Evolutionary conservation across 2,113 vertebrate species (phyloP).

Genomic region (Peromyscus maniculatus): DNA sequence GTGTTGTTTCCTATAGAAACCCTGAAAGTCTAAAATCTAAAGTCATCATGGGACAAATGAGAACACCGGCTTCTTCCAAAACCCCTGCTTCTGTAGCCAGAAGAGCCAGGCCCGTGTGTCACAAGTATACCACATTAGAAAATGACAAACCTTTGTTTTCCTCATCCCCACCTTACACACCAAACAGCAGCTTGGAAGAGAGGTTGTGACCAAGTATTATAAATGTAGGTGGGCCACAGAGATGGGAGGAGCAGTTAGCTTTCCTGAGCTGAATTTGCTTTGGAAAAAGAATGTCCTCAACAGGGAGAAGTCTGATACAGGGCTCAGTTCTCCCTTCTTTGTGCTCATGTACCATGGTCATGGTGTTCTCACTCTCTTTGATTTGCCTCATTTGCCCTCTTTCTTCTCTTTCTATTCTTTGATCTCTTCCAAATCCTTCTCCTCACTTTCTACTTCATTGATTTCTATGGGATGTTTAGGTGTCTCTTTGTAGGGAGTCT

Average conservation of each 20-base stretch:
- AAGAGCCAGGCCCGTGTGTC: background rate
- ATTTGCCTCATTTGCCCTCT: background rate
- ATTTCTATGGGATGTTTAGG: background rate
- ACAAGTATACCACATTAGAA: constrained; percentile 35
- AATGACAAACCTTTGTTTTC: background rate
- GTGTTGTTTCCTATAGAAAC: constrained; percentile 34
- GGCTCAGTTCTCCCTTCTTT: background rate
- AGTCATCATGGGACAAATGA: constrained; percentile 47
- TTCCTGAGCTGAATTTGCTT: background rate
- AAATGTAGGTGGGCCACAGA: background rate
- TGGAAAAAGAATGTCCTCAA: background rate
- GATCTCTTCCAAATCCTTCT: background rate
- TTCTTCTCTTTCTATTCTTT: background rate
- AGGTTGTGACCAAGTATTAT: background rate
- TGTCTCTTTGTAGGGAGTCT: background rate
- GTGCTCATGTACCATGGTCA: background rate
- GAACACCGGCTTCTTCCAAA: constrained; percentile 1
- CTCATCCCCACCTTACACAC: background rate
- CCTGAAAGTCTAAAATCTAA: constrained; percentile 23
- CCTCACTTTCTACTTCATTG: background rate
- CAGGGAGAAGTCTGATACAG: background rate
- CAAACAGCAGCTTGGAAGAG: background rate
- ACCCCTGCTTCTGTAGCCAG: background rate
- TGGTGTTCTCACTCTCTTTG: background rate
- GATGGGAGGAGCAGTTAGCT: background rate